Conservation (phyloP, 2,888 invertebrate genomes). For the Lapara coniferarum region DNA sequence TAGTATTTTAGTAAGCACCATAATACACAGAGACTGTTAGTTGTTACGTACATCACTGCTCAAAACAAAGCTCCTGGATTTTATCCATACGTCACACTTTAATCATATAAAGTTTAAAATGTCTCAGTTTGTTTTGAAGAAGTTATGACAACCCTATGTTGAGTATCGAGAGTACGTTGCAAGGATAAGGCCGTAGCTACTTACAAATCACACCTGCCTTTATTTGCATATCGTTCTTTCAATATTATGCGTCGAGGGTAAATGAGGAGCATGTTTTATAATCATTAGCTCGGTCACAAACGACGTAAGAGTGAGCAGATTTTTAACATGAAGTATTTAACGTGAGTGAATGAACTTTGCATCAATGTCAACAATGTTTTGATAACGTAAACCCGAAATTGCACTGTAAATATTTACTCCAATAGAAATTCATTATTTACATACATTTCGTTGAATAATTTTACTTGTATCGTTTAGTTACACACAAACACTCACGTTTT, state of each 20-base stretch:
- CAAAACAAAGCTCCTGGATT: no score
- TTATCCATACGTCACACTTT: no score
- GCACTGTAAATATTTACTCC: no score
- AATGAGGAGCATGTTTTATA: slow-evolving; percentile 15
- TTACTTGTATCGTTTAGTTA: no score
- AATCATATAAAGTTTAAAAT: no score
- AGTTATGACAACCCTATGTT: slow-evolving; percentile 45
- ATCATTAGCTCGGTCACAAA: slow-evolving; percentile 12
- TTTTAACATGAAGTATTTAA: background rate
- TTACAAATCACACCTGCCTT: slow-evolving; percentile 31
- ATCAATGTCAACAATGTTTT: background rate
- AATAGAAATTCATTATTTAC: no score
- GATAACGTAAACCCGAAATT: background rate
- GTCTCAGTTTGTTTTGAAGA: no score
- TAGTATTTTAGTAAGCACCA: no score
- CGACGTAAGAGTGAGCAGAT: background rate
- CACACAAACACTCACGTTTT: no score
- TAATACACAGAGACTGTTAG: no score
- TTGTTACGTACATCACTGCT: no score
- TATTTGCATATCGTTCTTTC: slow-evolving; percentile 32
- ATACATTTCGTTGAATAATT: no score
- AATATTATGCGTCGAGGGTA: slow-evolving; percentile 7
- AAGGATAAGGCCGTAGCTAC: background rate
- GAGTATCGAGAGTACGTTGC: slow-evolving; percentile 36
- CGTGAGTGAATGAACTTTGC: background rate